Evolutionary conservation across 2,888 invertebrate genomes (phyloP).

Genomic region (Cepaea hortensis): DNA sequence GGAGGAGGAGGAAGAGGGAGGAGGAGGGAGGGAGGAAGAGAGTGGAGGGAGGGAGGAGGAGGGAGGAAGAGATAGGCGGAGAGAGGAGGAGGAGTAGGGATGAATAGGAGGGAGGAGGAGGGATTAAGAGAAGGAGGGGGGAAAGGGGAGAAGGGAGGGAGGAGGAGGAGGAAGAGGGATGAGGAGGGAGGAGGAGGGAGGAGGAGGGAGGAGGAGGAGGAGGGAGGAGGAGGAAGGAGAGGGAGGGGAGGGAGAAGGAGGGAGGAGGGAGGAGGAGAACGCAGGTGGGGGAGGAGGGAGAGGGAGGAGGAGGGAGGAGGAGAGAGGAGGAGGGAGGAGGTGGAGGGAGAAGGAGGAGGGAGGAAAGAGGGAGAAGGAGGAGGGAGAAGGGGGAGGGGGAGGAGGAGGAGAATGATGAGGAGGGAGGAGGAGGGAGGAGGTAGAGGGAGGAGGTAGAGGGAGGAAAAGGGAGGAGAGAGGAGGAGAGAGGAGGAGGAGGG

Average conservation of each 20-base stretch:
- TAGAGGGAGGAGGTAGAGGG: not conserved
- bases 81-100: no score
- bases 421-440: not conserved
- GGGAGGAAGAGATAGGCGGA: no score
- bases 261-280: not conserved
- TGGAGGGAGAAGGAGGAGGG: not conserved
- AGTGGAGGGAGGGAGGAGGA: not conserved
- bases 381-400: constrained; percentile 17
- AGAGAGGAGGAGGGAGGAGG: not conserved
- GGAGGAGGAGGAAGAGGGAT: not conserved
- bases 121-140: constrained; percentile 8
- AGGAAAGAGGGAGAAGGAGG: no score
- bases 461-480: not conserved
- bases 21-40: not conserved
- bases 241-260: no score
- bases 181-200: not conserved
- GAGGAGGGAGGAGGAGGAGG: not conserved
- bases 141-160: not conserved
- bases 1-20: not conserved
- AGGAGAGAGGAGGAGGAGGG: no score
- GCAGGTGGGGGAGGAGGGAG: no score
- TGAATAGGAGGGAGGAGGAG: not conserved
- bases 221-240: no score
- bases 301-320: not conserved
- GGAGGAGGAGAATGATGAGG: not conserved